These are phyloP conservation scores for Etheostoma perlongum DNA, from an alignment of 2,797 vertebrate genomes.

Conservation along the genomic window DNA sequence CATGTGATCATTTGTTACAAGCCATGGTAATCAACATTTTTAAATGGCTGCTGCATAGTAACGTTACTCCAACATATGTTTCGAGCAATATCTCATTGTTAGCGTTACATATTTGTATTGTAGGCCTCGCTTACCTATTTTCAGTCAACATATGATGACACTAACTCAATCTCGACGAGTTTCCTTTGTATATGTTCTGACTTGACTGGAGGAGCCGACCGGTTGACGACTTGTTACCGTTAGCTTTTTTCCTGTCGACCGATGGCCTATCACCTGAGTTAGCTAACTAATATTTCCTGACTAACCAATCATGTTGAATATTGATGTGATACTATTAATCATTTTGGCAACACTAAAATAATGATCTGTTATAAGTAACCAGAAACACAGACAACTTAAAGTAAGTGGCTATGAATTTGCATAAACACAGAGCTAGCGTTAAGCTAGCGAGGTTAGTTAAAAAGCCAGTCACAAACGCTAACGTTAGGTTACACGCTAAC, in stretches of 20 bases:
- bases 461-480: constrained; percentile 38
- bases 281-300: constrained; percentile 31
- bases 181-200: constrained; percentile 33
- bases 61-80: neutral
- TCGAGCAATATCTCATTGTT: neutral
- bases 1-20: neutral
- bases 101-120: neutral
- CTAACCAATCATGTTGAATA: constrained; percentile 37
- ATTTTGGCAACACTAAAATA: constrained; percentile 23
- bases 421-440: constrained; percentile 20
- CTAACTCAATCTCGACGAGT: constrained; percentile 34
- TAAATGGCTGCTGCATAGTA: constrained; percentile 1
- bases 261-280: constrained; percentile 51
- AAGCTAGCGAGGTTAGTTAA: constrained; percentile 15
- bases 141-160: constrained; percentile 84
- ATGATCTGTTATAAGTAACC: neutral
- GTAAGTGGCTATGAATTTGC: neutral
- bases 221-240: constrained; percentile 31
- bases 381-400: neutral
- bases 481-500: neutral
- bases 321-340: neutral
- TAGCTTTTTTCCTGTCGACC: constrained; percentile 36
- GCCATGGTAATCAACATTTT: neutral
- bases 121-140: constrained; percentile 75
- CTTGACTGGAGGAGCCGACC: constrained; percentile 12